A percentile compares a stretch with the other conserved stretches of the same genome.
Conservation (phyloP, 1,140 invertebrate genomes). For the Pseudomyrmex gracilis region DNA sequence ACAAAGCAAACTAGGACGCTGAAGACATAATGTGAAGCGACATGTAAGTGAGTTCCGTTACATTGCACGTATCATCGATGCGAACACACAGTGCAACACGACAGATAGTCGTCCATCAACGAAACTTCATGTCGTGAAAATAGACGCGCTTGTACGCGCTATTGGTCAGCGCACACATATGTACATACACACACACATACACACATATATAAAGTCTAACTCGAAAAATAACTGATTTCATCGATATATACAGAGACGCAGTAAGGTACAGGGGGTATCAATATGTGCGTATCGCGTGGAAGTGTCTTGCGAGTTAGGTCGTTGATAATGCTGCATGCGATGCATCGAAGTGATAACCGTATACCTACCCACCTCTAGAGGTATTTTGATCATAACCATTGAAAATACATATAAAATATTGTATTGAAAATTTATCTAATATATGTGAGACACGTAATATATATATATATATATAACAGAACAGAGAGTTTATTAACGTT, state of each 20-base stretch:
- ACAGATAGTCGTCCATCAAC: not conserved
- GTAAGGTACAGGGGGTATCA: not conserved
- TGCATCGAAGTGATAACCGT: not conserved
- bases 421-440: too few species aligned
- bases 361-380: not conserved
- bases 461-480: too few species aligned
- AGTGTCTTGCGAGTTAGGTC: not conserved
- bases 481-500: too few species aligned
- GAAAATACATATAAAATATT: too few species aligned
- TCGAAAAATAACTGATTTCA: not conserved
- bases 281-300: not conserved
- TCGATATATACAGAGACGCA: not conserved
- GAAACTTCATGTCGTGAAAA: slow-evolving; percentile 11
- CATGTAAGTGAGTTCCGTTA: slow-evolving; percentile 11
- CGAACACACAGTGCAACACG: not conserved
- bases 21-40: not conserved
- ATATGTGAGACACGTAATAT: not conserved
- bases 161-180: not conserved
- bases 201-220: not conserved
- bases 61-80: not conserved
- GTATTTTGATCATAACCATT: not conserved
- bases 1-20: not conserved
- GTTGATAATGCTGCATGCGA: slow-evolving; percentile 12
- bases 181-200: not conserved
- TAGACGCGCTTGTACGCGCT: not conserved